phyloP scores from a whole-genome alignment of 2,888 invertebrate genomes.

The Cataglyphis altisquamis region DNA sequence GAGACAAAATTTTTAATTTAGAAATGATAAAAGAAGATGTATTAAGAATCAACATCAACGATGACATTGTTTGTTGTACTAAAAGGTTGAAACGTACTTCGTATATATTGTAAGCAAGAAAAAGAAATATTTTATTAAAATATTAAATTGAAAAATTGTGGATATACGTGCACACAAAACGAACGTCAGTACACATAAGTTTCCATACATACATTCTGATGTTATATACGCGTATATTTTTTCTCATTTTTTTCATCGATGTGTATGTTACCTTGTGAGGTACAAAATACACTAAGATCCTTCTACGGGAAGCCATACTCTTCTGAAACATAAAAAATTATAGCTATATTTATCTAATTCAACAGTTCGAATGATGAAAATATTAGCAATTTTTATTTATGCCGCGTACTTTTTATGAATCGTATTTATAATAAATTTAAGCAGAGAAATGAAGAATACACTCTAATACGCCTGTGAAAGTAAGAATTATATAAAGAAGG shows the following conservation, averaged over 20 bases:
- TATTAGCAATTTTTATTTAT: constrained; percentile 62
- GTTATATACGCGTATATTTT: constrained; percentile 12
- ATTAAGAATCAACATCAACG: constrained; percentile 73
- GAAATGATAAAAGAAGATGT: constrained; percentile 4
- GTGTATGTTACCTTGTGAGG: constrained; percentile 42
- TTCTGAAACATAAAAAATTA: constrained; percentile 56
- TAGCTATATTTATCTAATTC: constrained; percentile 66
- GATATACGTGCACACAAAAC: constrained; percentile 11
- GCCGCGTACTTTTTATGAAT: background rate
- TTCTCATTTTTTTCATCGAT: constrained; percentile 24
- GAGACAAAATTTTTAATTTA: constrained; percentile 47
- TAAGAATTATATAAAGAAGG: constrained; percentile 35
- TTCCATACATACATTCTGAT: background rate
- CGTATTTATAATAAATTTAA: constrained; percentile 52
- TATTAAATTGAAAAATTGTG: constrained; percentile 30
- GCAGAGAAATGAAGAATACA: constrained; percentile 57
- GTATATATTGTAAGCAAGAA: background rate
- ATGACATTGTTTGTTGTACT: constrained; percentile 47
- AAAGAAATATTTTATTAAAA: constrained; percentile 42
- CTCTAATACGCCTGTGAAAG: constrained; percentile 11
- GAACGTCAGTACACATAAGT: constrained; percentile 17
- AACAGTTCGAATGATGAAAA: constrained; percentile 49
- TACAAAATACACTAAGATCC: constrained; percentile 43
- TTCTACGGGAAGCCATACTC: constrained; percentile 44
- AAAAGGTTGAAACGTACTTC: constrained; percentile 19